Conservation (phyloP, 2,113 vertebrate species). For the Eptatretus burgeri region DNA sequence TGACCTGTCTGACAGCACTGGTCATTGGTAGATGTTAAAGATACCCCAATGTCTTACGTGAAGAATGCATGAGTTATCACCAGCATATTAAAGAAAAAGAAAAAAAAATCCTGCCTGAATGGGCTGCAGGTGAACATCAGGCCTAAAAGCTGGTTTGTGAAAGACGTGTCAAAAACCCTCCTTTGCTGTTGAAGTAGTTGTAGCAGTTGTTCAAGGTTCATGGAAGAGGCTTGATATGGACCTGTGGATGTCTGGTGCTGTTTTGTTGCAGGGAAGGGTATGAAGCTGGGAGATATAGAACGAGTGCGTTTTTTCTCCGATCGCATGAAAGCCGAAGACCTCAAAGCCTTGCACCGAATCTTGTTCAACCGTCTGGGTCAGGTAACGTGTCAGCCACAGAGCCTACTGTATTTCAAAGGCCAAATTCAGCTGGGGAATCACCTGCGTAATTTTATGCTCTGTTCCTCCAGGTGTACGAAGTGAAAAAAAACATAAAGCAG, state of each 20-base stretch:
- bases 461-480: constrained; percentile 11
- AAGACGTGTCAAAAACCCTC: no score
- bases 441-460: neutral
- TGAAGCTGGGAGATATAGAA: constrained; percentile 71
- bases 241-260: neutral
- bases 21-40: no score
- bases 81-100: no score
- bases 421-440: neutral
- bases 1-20: no score
- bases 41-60: no score
- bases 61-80: no score
- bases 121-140: no score
- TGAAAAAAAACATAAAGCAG: constrained; percentile 69
- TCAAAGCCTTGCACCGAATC: constrained; percentile 61
- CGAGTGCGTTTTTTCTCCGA: constrained; percentile 46
- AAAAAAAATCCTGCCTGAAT: no score
- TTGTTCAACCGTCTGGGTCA: constrained; percentile 71
- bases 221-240: no score
- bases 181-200: no score
- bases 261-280: constrained; percentile 31
- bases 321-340: constrained; percentile 58
- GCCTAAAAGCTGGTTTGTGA: no score
- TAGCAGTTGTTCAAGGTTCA: no score
- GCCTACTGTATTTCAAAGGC: neutral
- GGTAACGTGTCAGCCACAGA: constrained; percentile 24